Evolutionary conservation across 2,797 vertebrate species (phyloP).

Genomic region (Arnoldichthys spilopterus): DNA sequence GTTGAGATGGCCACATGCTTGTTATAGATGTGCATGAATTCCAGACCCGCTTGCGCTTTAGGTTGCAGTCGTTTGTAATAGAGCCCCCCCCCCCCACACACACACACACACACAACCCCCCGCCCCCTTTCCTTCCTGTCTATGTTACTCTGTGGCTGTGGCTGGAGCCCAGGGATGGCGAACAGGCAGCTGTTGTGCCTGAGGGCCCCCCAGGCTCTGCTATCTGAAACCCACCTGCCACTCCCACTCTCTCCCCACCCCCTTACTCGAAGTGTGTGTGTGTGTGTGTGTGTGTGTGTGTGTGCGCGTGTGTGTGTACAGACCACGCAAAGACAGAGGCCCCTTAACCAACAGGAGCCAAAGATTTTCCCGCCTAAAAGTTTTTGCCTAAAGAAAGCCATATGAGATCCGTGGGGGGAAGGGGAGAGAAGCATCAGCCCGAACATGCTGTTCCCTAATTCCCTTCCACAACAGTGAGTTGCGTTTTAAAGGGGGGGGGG

Average conservation of each 20-base stretch:
- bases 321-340: constrained; percentile 5
- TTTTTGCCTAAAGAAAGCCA: constrained; percentile 33
- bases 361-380: constrained; percentile 53
- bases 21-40: constrained; percentile 1
- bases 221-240: constrained; percentile 56
- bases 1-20: neutral
- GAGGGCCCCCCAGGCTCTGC: constrained; percentile 38
- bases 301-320: too few species aligned
- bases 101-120: too few species aligned
- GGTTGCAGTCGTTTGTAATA: neutral
- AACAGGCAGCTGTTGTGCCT: constrained; percentile 51
- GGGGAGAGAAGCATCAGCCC: constrained; percentile 15
- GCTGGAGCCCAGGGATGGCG: constrained; percentile 27
- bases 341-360: constrained; percentile 14
- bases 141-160: constrained; percentile 12
- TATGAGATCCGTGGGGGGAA: constrained; percentile 40
- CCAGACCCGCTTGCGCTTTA: neutral
- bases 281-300: neutral
- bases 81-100: neutral
- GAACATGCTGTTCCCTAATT: constrained; percentile 8
- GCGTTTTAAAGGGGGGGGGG: neutral
- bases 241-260: constrained; percentile 36
- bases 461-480: neutral
- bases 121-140: constrained; percentile 30
- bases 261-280: neutral